A percentile compares a stretch with the other conserved stretches of the same genome.
phyloP scores from a whole-genome alignment of 1,140 invertebrate genomes.

The Dufourea novaeangliae region DNA sequence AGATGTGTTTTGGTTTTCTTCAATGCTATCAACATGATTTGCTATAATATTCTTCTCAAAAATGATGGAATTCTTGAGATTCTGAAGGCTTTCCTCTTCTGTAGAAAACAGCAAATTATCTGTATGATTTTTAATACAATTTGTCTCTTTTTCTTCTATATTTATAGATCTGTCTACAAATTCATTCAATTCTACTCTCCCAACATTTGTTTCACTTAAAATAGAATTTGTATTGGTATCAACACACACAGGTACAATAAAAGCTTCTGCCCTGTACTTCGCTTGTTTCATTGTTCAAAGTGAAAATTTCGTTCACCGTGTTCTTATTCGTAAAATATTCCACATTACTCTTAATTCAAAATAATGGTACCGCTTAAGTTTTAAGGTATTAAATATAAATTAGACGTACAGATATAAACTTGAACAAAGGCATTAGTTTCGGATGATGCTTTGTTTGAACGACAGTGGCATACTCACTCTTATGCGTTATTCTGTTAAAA shows the following conservation, averaged over 20 bases:
- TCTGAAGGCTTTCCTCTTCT: slow-evolving; percentile 12
- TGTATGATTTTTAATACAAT: not conserved
- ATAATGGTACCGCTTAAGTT: no score
- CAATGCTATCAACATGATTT: not conserved
- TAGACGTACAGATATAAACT: no score
- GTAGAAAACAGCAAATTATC: not conserved
- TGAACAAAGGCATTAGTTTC: no score
- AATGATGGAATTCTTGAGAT: not conserved
- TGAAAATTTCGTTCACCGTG: not conserved
- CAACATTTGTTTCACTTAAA: not conserved
- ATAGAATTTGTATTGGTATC: not conserved
- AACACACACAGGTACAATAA: slow-evolving; percentile 69
- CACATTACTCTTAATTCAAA: not conserved
- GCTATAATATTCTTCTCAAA: not conserved
- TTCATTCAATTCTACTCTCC: not conserved
- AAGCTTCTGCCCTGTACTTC: slow-evolving; percentile 74
- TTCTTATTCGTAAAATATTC: not conserved
- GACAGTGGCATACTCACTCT: not conserved
- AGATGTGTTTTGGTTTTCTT: not conserved
- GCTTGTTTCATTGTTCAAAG: slow-evolving; percentile 24
- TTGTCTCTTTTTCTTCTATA: slow-evolving; percentile 13
- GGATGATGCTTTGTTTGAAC: not conserved
- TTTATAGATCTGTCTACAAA: slow-evolving; percentile 1
- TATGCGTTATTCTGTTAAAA: not conserved
- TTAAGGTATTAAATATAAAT: no score